Evolutionary conservation across 2,888 invertebrate genomes (phyloP).

Genomic region (Tetrapedia diversipes): DNA sequence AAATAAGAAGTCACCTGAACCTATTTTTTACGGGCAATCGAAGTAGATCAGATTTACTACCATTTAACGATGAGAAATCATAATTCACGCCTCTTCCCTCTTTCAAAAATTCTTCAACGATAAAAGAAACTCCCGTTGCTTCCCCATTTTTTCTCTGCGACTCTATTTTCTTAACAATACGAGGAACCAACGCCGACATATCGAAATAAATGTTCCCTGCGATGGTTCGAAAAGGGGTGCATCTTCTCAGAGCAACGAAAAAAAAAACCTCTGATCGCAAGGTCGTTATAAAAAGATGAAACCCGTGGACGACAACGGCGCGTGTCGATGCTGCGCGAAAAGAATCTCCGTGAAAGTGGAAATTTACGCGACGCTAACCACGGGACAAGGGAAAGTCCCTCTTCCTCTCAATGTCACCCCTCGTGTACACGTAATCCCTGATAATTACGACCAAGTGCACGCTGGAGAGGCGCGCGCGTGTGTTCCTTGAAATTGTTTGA

Average conservation of each 20-base stretch:
- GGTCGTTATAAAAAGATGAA: constrained; percentile 27
- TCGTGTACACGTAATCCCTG: not conserved
- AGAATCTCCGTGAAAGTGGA: constrained; percentile 36
- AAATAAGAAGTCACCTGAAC: constrained; percentile 48
- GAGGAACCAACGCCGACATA: too few relatives aligned
- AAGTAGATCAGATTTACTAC: constrained; percentile 22
- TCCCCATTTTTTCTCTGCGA: too few relatives aligned
- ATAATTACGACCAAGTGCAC: not conserved
- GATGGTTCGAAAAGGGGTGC: too few relatives aligned
- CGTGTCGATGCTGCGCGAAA: not conserved
- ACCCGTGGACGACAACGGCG: not conserved
- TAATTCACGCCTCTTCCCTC: not conserved
- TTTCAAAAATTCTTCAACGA: not conserved
- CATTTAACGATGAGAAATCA: constrained; percentile 28
- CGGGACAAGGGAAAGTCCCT: not conserved
- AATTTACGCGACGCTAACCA: constrained; percentile 42
- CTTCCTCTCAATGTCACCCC: not conserved
- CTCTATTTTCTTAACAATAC: too few relatives aligned
- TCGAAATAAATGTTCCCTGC: too few relatives aligned
- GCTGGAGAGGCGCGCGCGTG: not conserved
- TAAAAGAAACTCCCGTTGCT: not conserved
- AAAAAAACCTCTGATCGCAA: not conserved
- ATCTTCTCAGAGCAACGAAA: too few relatives aligned
- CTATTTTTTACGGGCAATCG: constrained; percentile 38
- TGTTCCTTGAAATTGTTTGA: not conserved